A percentile compares a stretch with the other conserved stretches of the same genome.
Evolutionary conservation across 2,888 invertebrate species (phyloP).

Genomic region (Caenorhabditis sp.): DNA sequence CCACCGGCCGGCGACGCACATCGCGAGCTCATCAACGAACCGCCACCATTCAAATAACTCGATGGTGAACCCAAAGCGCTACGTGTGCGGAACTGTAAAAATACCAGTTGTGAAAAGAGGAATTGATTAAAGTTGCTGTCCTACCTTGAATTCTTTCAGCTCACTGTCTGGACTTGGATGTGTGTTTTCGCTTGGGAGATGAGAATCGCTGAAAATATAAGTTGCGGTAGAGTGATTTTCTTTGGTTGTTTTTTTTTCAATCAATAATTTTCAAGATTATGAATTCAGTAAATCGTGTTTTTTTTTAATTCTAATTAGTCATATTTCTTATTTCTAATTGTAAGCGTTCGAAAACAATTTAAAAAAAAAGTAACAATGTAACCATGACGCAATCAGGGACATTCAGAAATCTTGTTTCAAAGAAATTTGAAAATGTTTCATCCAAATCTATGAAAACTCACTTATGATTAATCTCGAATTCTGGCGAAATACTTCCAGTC

Average conservation of each 20-base stretch:
- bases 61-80: slow-evolving; percentile 31
- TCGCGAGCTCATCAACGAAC: background rate
- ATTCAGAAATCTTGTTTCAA: too few species aligned
- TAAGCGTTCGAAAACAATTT: too few species aligned
- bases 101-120: background rate
- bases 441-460: slow-evolving; percentile 7
- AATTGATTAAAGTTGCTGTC: background rate
- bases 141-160: slow-evolving; percentile 4
- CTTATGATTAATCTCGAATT: slow-evolving; percentile 24
- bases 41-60: slow-evolving; percentile 18
- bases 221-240: too few species aligned
- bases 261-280: too few species aligned
- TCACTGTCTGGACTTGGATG: slow-evolving; percentile 10
- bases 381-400: too few species aligned
- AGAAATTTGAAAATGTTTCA: background rate
- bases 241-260: too few species aligned
- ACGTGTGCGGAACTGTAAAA: slow-evolving; percentile 22
- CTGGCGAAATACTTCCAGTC: slow-evolving; percentile 25
- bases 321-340: too few species aligned
- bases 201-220: slow-evolving; percentile 24
- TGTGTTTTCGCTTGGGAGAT: slow-evolving; percentile 30
- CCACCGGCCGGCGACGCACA: slow-evolving; percentile 6
- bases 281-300: too few species aligned
- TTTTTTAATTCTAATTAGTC: too few species aligned
- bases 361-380: too few species aligned